phyloP scores from a whole-genome alignment of 2,113 vertebrate genomes.

The Carassius auratus region DNA sequence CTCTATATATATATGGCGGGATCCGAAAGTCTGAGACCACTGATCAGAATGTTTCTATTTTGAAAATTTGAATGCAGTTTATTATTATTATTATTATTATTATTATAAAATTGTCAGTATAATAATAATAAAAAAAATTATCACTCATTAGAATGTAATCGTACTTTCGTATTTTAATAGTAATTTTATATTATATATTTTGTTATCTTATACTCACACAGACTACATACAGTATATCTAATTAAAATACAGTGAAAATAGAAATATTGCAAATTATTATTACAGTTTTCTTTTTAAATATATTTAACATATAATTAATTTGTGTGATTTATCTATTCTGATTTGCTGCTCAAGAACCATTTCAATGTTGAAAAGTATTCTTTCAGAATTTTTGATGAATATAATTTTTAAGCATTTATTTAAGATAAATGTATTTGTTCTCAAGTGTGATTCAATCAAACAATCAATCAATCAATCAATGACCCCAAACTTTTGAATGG shows the following conservation, averaged over 20 bases:
- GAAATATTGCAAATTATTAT: neutral
- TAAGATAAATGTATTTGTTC: no score
- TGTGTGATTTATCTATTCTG: no score
- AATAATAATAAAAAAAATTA: neutral
- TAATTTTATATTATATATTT: neutral
- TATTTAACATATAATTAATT: neutral
- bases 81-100: neutral
- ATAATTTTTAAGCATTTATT: no score
- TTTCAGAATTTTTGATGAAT: no score
- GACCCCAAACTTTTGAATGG: neutral
- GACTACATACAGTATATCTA: neutral
- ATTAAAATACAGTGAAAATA: neutral
- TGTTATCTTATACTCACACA: neutral
- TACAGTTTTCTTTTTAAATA: neutral
- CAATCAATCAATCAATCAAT: neutral
- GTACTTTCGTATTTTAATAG: neutral
- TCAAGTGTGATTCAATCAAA: neutral
- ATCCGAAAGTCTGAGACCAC: neutral
- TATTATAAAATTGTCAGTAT: neutral
- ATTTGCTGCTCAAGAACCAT: neutral
- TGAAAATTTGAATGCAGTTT: neutral
- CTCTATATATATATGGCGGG: neutral
- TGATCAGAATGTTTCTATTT: neutral
- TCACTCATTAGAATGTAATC: neutral
- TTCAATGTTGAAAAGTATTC: neutral